These are phyloP conservation scores for Erpornis zantholeuca DNA, from an alignment of 2,113 vertebrate species.

Conservation along the genomic window DNA sequence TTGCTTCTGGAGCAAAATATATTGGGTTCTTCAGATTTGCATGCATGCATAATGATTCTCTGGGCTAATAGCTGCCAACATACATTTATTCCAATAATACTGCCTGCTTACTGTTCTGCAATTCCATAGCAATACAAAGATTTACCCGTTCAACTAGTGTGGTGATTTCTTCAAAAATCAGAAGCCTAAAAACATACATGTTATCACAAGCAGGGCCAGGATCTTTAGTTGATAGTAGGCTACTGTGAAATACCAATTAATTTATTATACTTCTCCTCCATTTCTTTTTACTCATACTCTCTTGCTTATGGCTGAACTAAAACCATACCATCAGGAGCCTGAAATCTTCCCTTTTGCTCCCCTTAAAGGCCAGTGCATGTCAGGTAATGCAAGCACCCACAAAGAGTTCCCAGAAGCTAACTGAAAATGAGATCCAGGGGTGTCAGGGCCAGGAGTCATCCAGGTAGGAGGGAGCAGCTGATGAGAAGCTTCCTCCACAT, in stretches of 20 bases:
- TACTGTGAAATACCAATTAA: background rate
- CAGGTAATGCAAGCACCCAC: background rate
- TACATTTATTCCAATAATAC: background rate
- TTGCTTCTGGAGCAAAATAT: background rate
- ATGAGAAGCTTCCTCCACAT: background rate
- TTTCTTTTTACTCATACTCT: background rate
- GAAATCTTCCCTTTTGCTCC: background rate
- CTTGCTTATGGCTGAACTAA: background rate
- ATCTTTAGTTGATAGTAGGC: background rate
- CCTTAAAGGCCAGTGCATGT: background rate
- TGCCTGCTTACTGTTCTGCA: background rate
- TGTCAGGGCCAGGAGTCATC: background rate
- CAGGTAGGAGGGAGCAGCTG: background rate
- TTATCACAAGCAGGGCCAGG: background rate
- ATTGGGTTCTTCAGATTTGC: background rate
- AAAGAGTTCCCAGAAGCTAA: background rate
- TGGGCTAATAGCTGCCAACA: background rate
- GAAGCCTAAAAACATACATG: background rate
- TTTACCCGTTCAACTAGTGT: background rate
- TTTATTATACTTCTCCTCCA: background rate
- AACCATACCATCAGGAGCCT: background rate
- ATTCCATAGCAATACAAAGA: background rate
- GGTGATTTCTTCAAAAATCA: background rate
- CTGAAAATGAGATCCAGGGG: background rate
- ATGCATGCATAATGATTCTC: background rate